Base-by-base conservation (phyloP, 1,140 invertebrate genomes). In the Lepidotrigona ventralis region DNA sequence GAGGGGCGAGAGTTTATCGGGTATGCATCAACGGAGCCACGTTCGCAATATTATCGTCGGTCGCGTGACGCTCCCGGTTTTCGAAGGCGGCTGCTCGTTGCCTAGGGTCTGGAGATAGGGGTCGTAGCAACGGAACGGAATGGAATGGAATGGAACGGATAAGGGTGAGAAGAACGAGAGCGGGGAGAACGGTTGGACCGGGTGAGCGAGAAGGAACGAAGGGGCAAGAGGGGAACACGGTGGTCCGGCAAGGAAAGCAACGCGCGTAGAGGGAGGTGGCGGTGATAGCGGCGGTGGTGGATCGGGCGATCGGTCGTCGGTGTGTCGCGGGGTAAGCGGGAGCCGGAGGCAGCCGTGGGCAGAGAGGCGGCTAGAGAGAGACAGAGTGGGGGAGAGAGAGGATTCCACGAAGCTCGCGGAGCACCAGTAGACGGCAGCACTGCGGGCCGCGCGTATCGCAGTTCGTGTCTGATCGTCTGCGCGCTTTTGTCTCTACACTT, bases 361-460 rank as follows among this genome's bases (percentile, higher is more conserved):
- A 58, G 64, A 29, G 53, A 29, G 82, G 51, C 64, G 72, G 39
- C 39, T 46, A 46, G 39, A 46, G 39, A 0, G 39, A 46, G 39
- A 46, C 6, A 46, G 64, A 75, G 87, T 84, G 87, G 74, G 78
- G 75, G 73, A 60, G 77, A 60, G 77, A 63, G 72, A 78, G 81
- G 88, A 83, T 86, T 88, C 87, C 70, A 76, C 85, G 85, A 90
- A 88, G 86, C 87, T 87, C 68, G 60, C 79, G 85, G 86, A 83
- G 83, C 84, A 75, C 92, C 93, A 94, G 93, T 94, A 94, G 93
- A 91, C 92, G 93, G 93, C 93, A 94, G 93, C 93, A 94, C 93
- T 93, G 93, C 92, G 92, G 88, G 89, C 90, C 90, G 92, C 90
- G 92, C 91, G 91, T 91, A 92, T 92, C 93, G 92, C 87, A 86